Evolutionary conservation across 2,113 vertebrate genomes (phyloP), one percentile per base, ranked within the genome.

Genomic region (Riparia riparia): DNA sequence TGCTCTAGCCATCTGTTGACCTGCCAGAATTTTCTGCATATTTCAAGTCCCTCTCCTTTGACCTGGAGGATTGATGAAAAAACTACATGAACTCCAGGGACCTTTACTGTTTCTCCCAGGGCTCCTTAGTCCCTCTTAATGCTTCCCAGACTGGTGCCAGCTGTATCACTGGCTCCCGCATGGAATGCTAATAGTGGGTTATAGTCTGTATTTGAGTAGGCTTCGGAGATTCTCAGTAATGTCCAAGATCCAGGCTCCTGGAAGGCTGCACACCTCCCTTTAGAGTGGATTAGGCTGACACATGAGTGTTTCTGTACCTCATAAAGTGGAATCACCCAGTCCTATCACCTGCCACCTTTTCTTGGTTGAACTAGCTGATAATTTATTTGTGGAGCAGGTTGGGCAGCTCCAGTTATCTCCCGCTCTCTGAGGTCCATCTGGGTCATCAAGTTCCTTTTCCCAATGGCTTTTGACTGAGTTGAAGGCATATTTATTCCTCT

Each of bases 11-110:
- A 21, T 58, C 31, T 58, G 13, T 58, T 68, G 34, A 25, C 37
- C 16, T 58, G 2, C 31, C 37, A 68, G 31, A 44, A 58, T 42
- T 2, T 3, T 58, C 21, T 51, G 20, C 17, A 3, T 58, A 51
- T 77, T 68, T 51, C 11, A 51, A 32, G 53, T 34, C 31, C 21
- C 32, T 68, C 26, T 68, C 31, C 26, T 22, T 77, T 77, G 44
- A 32, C 20, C 26, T 32, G 20, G 11, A 26, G 37, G 32, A 26
- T 37, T 60, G 2, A 77, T 51, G 17, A 68, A 51, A 42, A 77
- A 60, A 7, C 37, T 32, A 0, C 21, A 14, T 68, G 16, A 51
- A 51, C 14, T 68, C 9, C 7, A 6, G 6, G 6, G 5, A 17
- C 29, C 37, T 77, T 86, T 60, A 15, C 53, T 42, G 5, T 58